Evolutionary conservation across 2,113 vertebrate genomes (phyloP), one percentile per base, ranked within the genome.

Genomic region (Pangasianodon gigas): DNA sequence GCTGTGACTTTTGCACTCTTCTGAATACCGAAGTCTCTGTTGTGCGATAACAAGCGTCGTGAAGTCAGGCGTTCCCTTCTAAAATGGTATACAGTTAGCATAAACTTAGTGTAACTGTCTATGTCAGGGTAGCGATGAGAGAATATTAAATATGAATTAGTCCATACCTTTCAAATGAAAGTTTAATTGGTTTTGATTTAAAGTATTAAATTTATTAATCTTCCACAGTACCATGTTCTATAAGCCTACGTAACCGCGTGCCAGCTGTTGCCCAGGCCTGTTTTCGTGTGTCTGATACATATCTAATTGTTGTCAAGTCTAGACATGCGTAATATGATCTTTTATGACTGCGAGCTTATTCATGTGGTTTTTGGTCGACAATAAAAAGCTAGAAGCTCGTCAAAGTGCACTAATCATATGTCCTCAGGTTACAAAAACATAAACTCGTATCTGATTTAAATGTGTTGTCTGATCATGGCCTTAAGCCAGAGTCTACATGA

Each of bases 401-500:
- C 84, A 81, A 32, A 77, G 82, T 69, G 5, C 69, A 48, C 71
- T n/a, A 75, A 85, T 67, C 54, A n/a, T 65, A 82, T 83, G n/a
- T 58, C 79, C 67, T 81, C 84, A 7, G 89, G 60, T 90, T 90
- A 90, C 74, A 80, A 46, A 90, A 86, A 86, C 32, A 52, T 85
- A 84, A 84, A 84, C 82, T 62, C 37, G 37, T 84, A 46, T 83
- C 87, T 88, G 58, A 88, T 83, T 82, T 65, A 65, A 75, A 52
- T 16, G 26, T 29, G 24, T 71, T 77, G 56, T 86, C 71, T 86
- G 71, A 89, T 67, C 56, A 10, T 86, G 74, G 88, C 83, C 69
- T 77, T 10, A n/a, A 89, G 88, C 56, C 74, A 80, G 48, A 81
- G 19, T 48, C 4, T 3, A 52, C 83, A 54, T 77, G 54, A 79